phyloP scores from a whole-genome alignment of 2,113 vertebrate genomes.

The Toxostoma redivivum region DNA sequence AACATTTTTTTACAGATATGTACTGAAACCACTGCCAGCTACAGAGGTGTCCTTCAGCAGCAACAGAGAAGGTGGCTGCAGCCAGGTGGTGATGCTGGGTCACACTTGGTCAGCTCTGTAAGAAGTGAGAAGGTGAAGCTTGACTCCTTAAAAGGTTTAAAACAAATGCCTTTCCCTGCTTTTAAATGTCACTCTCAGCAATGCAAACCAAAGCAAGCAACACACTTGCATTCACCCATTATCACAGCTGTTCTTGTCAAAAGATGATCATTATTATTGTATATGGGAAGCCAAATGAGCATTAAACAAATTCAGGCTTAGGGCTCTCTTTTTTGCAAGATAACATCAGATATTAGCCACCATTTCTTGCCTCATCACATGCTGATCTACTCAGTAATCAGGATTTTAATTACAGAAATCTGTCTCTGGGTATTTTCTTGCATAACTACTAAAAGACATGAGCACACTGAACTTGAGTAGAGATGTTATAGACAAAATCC shows the following conservation, averaged over 20 bases:
- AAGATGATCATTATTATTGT: slow-evolving; percentile 23
- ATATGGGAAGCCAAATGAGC: slow-evolving; percentile 36
- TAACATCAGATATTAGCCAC: slow-evolving; percentile 54
- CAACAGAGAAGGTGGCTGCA: background rate
- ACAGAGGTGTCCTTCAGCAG: background rate
- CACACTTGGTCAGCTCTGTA: background rate
- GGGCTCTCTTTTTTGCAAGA: slow-evolving; percentile 39
- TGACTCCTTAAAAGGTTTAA: background rate
- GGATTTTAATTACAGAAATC: slow-evolving; percentile 60
- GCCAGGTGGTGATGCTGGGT: background rate
- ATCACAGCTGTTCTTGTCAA: background rate
- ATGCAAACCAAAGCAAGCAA: background rate
- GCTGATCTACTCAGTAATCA: slow-evolving; percentile 29
- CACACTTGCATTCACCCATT: background rate
- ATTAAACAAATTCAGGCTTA: slow-evolving; percentile 56
- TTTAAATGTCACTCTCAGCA: background rate
- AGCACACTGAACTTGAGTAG: background rate
- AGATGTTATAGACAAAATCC: background rate
- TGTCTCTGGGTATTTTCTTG: slow-evolving; percentile 44
- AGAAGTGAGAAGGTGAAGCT: background rate
- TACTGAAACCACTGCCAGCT: background rate
- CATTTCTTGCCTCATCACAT: slow-evolving; percentile 54
- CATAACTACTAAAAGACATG: slow-evolving; percentile 8
- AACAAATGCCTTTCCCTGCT: background rate
- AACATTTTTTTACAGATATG: background rate